Conservation (phyloP, 1,140 invertebrate species). For the Andricus grossulariae region DNA sequence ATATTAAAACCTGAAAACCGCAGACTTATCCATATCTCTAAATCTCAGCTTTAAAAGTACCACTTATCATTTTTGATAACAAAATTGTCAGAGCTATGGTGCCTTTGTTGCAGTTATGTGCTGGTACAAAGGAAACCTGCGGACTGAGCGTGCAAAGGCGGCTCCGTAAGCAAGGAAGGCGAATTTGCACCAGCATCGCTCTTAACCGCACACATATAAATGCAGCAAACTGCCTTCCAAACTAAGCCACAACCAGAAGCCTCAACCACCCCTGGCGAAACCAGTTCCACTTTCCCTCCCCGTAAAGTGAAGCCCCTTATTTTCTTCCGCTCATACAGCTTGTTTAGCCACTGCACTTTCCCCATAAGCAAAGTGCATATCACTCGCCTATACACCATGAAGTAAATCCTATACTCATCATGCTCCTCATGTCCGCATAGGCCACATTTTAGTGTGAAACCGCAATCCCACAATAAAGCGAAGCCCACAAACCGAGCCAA, state of each 20-base stretch:
- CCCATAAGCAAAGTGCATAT: slow-evolving; percentile 40
- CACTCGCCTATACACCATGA: slow-evolving; percentile 1
- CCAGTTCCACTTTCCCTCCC: slow-evolving; percentile 41
- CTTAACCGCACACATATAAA: slow-evolving; percentile 57
- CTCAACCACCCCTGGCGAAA: slow-evolving; percentile 44
- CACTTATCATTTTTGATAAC: not conserved
- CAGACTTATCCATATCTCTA: not conserved
- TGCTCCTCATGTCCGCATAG: slow-evolving; percentile 34
- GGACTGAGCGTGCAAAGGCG: slow-evolving; percentile 40
- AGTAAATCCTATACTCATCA: slow-evolving; percentile 5
- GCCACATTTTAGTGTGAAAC: slow-evolving; percentile 43
- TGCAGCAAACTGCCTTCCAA: slow-evolving; percentile 58
- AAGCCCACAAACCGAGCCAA: slow-evolving; percentile 48
- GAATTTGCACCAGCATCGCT: slow-evolving; percentile 51
- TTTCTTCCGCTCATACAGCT: slow-evolving; percentile 44
- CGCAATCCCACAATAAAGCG: slow-evolving; percentile 26
- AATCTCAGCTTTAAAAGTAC: not conserved
- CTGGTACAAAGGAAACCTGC: slow-evolving; percentile 26
- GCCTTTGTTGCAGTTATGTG: not conserved
- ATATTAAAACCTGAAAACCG: no score
- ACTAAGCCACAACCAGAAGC: slow-evolving; percentile 54
- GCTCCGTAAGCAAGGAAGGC: slow-evolving; percentile 46
- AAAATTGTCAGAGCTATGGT: not conserved
- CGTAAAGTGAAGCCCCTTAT: slow-evolving; percentile 48
- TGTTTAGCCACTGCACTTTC: slow-evolving; percentile 48